Evolutionary conservation across 2,113 vertebrate species (phyloP), one percentile per base, ranked within the genome.

Genomic region (Smithornis capensis): DNA sequence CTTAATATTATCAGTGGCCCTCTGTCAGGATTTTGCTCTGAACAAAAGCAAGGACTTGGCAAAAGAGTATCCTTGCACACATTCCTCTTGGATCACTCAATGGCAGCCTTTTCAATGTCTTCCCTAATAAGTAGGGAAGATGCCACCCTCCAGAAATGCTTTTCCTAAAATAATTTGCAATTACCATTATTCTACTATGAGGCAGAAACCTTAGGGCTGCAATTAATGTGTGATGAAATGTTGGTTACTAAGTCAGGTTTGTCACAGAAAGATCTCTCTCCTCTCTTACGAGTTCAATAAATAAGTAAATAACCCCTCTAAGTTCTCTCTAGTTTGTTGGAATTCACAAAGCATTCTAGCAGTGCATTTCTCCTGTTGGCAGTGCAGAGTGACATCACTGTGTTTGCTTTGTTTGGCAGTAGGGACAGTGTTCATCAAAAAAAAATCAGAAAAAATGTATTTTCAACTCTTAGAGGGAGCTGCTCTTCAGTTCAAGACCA

Each of bases 141-240:
- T 85, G 38, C 21, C 3, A 5, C 63, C 14, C 33, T 59, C n/a
- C 79, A 62, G 45, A 73, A 87, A 65, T 42, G n/a, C 35, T 69
- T 84, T 93, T 62, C 59, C 53, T 83, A 65, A 94, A 94, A 53
- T 80, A 62, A 64, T 42, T 42, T 85, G 31, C 31, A 57, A 31
- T 62, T 80, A 14, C 35, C 67, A 0, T 69, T 74, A 49, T 52
- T 76, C 17, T 71, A 3, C 42, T 69, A 3, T 33, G 35, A 83
- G 77, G 63, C 18, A 63, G 52, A 71, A 92, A 55, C 19, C 53
- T 84, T 5, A 31, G 3, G 17, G 40, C 86, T 94, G 63, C n/a
- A 64, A 5, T 25, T 29, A 12, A 42, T 33, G 17, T 29, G 11
- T 33, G 47, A 71, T 29, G 45, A 45, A 45, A 45, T 45, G 45